Percentiles rank a stretch among this genome's conserved stretches.
These are phyloP conservation scores for Catostylus mosaicus DNA, from an alignment of 30 jellyfish, hydroid and myxozoan genomes.

Conservation along the genomic window DNA sequence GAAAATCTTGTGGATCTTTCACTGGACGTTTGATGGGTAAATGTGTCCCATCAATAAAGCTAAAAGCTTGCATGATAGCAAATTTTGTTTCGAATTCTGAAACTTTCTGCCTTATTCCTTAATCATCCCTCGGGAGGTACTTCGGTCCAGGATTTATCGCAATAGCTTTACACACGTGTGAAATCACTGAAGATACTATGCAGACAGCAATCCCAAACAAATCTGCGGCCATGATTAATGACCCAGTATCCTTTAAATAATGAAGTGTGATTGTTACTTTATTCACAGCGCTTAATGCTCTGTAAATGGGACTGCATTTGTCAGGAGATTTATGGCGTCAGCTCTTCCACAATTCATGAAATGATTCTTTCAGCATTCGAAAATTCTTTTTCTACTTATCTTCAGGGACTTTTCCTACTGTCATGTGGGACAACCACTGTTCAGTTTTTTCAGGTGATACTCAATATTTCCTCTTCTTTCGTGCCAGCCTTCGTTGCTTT, in stretches of 20 bases:
- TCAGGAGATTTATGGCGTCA: slow-evolving; percentile 59
- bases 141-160: slow-evolving; percentile 57
- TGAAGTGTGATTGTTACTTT: slow-evolving; percentile 56
- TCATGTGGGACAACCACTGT: slow-evolving; percentile 64
- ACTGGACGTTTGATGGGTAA: slow-evolving; percentile 60
- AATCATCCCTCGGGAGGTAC: slow-evolving; percentile 51
- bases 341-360: slow-evolving; percentile 50
- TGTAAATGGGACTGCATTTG: slow-evolving; percentile 37
- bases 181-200: slow-evolving; percentile 53
- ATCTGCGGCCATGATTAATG: slow-evolving; percentile 50
- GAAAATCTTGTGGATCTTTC: slow-evolving; percentile 50
- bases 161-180: slow-evolving; percentile 62
- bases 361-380: slow-evolving; percentile 29
- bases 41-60: slow-evolving; percentile 84
- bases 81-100: slow-evolving; percentile 73
- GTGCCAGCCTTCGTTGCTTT: slow-evolving; percentile 45
- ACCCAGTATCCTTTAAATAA: slow-evolving; percentile 70
- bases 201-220: slow-evolving; percentile 61
- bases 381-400: slow-evolving; percentile 44
- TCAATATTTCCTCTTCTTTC: slow-evolving; percentile 65
- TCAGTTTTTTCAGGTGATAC: slow-evolving; percentile 38
- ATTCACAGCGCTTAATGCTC: slow-evolving; percentile 63
- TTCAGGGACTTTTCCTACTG: slow-evolving; percentile 31
- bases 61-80: slow-evolving; percentile 79
- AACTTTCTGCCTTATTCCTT: slow-evolving; percentile 67